These are phyloP conservation scores for Drosophila ohnishii DNA, from an alignment of 1,140 invertebrate genomes.

Conservation along the genomic window DNA sequence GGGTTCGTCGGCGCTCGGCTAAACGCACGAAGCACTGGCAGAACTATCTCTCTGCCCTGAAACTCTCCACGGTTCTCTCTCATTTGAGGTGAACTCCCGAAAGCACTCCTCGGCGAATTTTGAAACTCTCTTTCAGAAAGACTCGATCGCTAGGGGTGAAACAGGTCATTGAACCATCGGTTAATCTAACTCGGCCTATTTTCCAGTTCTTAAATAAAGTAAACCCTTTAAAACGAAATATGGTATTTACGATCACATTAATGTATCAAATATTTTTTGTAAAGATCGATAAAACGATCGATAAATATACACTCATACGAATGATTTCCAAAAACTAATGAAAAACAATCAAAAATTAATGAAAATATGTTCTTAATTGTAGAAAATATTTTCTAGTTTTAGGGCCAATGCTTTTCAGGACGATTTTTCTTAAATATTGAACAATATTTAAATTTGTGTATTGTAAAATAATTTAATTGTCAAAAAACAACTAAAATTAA, in stretches of 20 bases:
- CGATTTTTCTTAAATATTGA: too few species aligned
- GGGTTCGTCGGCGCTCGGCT: neutral
- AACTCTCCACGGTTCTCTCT: neutral
- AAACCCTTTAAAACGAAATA: too few species aligned
- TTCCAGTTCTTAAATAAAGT: neutral
- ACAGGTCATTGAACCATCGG: neutral
- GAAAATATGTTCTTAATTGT: too few species aligned
- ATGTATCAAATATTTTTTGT: neutral
- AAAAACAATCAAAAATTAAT: too few species aligned
- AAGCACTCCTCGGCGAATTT: neutral
- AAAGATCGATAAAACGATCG: too few species aligned
- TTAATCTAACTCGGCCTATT: neutral
- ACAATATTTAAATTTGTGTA: too few species aligned
- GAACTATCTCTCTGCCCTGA: neutral
- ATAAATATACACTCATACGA: too few species aligned
- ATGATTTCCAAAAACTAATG: too few species aligned
- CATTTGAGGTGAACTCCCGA: neutral
- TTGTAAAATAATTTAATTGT: neutral
- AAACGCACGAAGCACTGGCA: neutral
- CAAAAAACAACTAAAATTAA: neutral
- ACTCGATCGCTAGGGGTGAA: conserved; percentile 1
- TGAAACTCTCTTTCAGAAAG: neutral
- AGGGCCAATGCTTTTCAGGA: too few species aligned
- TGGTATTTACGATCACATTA: too few species aligned
- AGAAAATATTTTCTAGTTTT: too few species aligned